Percentiles rank a stretch among this genome's conserved stretches.
phyloP scores from a whole-genome alignment of 2,113 vertebrate genomes.

The Hiodon alosoides region DNA sequence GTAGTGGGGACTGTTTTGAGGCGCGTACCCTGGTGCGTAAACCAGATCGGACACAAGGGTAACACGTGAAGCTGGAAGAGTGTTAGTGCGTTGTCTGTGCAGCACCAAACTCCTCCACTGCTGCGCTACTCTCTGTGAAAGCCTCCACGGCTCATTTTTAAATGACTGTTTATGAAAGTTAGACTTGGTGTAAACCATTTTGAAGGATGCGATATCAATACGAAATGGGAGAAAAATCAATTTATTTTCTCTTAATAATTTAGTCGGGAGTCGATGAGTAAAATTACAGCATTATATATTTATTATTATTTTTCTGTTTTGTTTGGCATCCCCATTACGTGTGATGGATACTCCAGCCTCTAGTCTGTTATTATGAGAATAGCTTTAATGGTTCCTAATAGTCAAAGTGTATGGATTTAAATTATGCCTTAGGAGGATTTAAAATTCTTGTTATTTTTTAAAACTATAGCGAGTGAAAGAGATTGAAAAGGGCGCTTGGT shows the following conservation, averaged over 20 bases:
- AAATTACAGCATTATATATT: conserved; percentile 15
- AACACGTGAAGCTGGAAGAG: too few species aligned
- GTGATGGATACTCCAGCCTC: conserved; percentile 6
- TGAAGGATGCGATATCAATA: neutral
- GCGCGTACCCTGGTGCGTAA: too few species aligned
- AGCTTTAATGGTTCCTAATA: neutral
- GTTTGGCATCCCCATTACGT: conserved; percentile 9
- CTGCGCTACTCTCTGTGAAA: too few species aligned
- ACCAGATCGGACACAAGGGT: too few species aligned
- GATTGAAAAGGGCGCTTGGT: neutral
- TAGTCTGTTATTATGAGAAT: conserved; percentile 1
- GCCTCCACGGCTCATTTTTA: too few species aligned
- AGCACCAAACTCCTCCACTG: too few species aligned
- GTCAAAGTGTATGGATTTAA: conserved; percentile 13
- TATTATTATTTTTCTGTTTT: conserved; percentile 6
- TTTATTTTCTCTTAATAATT: conserved; percentile 6
- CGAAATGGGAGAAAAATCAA: neutral
- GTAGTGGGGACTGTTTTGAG: too few species aligned
- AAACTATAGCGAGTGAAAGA: neutral
- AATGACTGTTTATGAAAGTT: neutral
- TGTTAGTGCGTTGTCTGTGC: too few species aligned
- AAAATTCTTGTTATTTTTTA: neutral
- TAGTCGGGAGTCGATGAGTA: conserved; percentile 8
- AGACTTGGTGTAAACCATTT: neutral
- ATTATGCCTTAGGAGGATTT: neutral